These are phyloP conservation scores for Euborellia annulipes DNA, from an alignment of 1,140 invertebrate genomes.

Conservation along the genomic window DNA sequence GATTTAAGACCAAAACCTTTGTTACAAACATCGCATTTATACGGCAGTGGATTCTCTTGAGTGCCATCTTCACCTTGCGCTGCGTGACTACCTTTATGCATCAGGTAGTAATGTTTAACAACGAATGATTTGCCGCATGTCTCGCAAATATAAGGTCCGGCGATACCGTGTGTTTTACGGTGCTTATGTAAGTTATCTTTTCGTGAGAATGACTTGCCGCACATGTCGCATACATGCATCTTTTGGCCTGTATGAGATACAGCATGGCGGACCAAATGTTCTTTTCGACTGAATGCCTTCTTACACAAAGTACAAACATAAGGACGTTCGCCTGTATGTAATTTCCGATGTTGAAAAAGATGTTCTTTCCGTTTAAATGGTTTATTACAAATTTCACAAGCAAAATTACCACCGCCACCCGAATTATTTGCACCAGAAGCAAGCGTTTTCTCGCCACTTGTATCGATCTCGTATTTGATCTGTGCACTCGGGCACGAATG, in stretches of 20 bases:
- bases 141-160: conserved; percentile 50
- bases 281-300: conserved; percentile 56
- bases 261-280: conserved; percentile 53
- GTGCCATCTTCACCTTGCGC: conserved; percentile 13
- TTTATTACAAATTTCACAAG: conserved; percentile 39
- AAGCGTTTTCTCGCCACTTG: background rate
- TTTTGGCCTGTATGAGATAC: conserved; percentile 59
- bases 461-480: background rate
- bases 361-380: conserved; percentile 43
- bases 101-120: conserved; percentile 47
- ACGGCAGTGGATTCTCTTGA: conserved; percentile 27
- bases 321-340: conserved; percentile 61
- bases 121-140: conserved; percentile 56
- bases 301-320: conserved; percentile 50
- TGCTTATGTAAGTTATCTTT: conserved; percentile 65
- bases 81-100: conserved; percentile 36
- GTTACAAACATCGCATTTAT: conserved; percentile 37
- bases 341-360: conserved; percentile 41
- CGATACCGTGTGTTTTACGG: conserved; percentile 43
- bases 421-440: background rate
- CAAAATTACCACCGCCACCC: conserved; percentile 22
- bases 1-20: conserved; percentile 35
- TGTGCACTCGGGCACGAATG: conserved; percentile 5
- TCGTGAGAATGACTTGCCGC: conserved; percentile 56
- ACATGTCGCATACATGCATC: conserved; percentile 56